Conservation (phyloP, 92 coral and sea anemone species). For the Palythoa heliodiscus region DNA sequence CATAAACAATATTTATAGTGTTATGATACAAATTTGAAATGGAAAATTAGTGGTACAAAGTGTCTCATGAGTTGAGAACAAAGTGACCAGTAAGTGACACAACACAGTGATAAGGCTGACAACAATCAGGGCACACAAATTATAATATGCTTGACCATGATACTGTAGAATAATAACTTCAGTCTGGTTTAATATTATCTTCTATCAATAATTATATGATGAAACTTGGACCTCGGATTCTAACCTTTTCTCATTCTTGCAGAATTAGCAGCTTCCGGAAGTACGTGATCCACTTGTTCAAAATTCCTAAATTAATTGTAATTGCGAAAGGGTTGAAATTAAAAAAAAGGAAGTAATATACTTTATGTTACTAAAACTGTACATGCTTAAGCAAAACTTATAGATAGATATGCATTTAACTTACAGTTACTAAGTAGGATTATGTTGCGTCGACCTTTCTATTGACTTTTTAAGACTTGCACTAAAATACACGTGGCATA, state of each 20-base stretch:
- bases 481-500: conserved; percentile 29
- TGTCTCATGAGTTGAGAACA: no score
- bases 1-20: no score
- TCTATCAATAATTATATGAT: no score
- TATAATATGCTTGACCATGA: no score
- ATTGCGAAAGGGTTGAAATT: neutral
- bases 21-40: no score
- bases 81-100: no score
- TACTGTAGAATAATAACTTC: no score
- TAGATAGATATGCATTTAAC: neutral
- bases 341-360: neutral
- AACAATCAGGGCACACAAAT: no score
- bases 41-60: no score
- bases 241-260: conserved; percentile 41
- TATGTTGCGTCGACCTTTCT: neutral
- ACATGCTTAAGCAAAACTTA: neutral
- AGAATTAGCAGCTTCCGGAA: neutral
- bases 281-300: neutral
- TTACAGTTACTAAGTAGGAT: neutral
- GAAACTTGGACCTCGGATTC: neutral
- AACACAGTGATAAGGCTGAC: no score
- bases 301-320: conserved; percentile 3
- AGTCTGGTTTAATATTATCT: no score
- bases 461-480: neutral
- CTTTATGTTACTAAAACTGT: no score